Evolutionary conservation across 2,888 invertebrate species (phyloP).

Genomic region (Mantis religiosa): DNA sequence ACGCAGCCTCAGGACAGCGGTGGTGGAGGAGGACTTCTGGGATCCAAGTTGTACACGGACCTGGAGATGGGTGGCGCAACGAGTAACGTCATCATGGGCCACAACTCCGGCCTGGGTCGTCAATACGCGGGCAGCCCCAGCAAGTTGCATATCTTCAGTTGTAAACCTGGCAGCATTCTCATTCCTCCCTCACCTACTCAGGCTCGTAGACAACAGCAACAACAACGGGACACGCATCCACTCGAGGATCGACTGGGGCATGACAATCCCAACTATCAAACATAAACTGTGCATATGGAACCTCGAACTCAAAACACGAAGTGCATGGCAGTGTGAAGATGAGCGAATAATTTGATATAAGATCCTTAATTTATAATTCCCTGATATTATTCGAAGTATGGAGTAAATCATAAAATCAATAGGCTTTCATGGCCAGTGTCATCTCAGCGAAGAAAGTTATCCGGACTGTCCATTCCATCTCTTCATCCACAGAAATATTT

Average conservation of each 20-base stretch:
- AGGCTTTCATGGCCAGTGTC: no score
- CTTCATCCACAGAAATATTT: no score
- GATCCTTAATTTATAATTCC: neutral
- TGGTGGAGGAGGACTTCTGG: conserved; percentile 11
- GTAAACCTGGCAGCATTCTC: conserved; percentile 37
- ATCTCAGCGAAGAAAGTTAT: no score
- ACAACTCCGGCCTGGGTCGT: conserved; percentile 4
- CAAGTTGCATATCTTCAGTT: conserved; percentile 37
- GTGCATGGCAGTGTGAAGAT: neutral
- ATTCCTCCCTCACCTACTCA: conserved; percentile 30
- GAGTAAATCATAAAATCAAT: neutral
- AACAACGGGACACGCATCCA: conserved; percentile 13
- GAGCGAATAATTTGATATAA: neutral
- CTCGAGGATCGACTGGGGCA: conserved; percentile 33
- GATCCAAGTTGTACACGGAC: conserved; percentile 17
- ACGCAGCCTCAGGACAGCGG: conserved; percentile 18
- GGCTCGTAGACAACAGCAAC: neutral
- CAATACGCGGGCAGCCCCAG: conserved; percentile 35
- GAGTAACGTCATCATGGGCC: conserved; percentile 29
- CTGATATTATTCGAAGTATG: neutral
- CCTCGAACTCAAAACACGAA: neutral
- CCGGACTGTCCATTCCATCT: no score
- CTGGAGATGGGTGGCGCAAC: conserved; percentile 23
- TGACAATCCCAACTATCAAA: conserved; percentile 36
- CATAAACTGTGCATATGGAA: neutral